Conservation (phyloP, 2,113 vertebrate genomes). For the Toxotes chatareus region DNA sequence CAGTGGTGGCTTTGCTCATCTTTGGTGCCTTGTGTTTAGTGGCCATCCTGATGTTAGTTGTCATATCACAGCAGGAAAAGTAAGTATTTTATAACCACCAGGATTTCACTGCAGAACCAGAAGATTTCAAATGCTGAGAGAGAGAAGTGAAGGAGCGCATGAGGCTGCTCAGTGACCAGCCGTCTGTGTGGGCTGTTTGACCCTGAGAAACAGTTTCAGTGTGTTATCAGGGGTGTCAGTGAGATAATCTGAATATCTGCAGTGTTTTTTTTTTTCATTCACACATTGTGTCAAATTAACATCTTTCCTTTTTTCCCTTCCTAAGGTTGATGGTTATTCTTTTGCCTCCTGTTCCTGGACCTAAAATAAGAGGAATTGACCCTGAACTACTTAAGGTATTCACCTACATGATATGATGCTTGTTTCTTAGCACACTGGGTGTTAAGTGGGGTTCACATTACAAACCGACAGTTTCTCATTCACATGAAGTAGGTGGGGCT, state of each 20-base stretch:
- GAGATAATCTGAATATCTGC: neutral
- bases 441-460: too few relatives aligned
- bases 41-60: conserved; percentile 85
- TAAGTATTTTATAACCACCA: conserved; percentile 65
- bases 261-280: neutral
- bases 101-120: neutral
- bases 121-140: neutral
- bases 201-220: neutral
- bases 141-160: neutral
- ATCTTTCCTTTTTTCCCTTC: conserved; percentile 45
- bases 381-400: conserved; percentile 92
- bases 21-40: conserved; percentile 86
- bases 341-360: conserved; percentile 94
- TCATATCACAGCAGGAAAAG: conserved; percentile 92
- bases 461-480: too few relatives aligned
- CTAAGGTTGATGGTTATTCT: conserved; percentile 93
- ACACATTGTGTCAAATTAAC: neutral
- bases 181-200: neutral
- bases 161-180: neutral
- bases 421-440: neutral
- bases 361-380: conserved; percentile 97
- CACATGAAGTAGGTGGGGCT: too few relatives aligned
- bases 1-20: conserved; percentile 86
- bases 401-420: neutral
- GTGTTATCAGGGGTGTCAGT: neutral